Conservation (phyloP, 2,113 vertebrate species). For the Nibea coibor region DNA sequence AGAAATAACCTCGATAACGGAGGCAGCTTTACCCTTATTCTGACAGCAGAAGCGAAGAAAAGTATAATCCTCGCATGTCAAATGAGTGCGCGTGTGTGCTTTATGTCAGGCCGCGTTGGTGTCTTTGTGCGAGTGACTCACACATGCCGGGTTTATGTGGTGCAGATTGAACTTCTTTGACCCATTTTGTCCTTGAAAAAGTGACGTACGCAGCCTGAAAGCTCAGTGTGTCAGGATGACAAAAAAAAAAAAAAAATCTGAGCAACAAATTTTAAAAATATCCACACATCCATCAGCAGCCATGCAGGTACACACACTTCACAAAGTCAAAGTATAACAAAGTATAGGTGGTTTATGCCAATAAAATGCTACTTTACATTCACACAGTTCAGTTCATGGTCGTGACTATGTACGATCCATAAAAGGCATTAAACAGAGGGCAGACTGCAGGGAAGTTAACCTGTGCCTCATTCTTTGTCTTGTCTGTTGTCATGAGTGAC, state of each 20-base stretch:
- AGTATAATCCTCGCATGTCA: not conserved
- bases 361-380: not conserved
- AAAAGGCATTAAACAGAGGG: too few species aligned
- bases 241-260: not conserved
- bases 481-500: not conserved
- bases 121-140: not conserved
- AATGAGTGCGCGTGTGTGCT: not conserved
- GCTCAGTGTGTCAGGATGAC: not conserved
- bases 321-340: not conserved
- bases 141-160: not conserved
- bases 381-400: too few species aligned
- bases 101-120: not conserved
- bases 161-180: not conserved
- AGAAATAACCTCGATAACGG: not conserved
- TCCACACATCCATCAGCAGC: conserved; percentile 14
- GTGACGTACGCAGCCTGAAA: not conserved
- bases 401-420: too few species aligned
- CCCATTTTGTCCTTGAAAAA: conserved; percentile 23
- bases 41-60: not conserved
- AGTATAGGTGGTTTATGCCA: not conserved
- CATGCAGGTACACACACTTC: not conserved
- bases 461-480: not conserved
- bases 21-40: not conserved
- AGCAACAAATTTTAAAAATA: conserved; percentile 8
- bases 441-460: not conserved